Conservation (phyloP, 2,113 vertebrate species). For the Salvelinus namaycush region DNA sequence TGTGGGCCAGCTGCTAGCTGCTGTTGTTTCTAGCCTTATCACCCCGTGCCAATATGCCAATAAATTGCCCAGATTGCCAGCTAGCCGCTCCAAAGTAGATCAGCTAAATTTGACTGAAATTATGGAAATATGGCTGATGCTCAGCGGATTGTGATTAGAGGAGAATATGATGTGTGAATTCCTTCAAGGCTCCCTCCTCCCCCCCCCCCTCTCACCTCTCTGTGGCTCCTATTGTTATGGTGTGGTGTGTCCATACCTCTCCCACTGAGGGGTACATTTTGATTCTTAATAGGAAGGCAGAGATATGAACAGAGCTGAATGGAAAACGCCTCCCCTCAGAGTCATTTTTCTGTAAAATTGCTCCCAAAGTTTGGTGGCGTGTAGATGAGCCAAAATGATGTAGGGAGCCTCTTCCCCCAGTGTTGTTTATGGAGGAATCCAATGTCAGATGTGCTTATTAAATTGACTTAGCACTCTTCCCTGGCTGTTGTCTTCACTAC, state of each 20-base stretch:
- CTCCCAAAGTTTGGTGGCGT: slow-evolving; percentile 65
- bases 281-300: slow-evolving; percentile 74
- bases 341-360: slow-evolving; percentile 79
- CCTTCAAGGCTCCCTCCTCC: slow-evolving; percentile 57
- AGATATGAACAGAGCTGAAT: slow-evolving; percentile 70
- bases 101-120: slow-evolving; percentile 90
- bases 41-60: slow-evolving; percentile 98
- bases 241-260: slow-evolving; percentile 61
- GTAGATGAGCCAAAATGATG: slow-evolving; percentile 68
- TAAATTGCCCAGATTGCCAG: slow-evolving; percentile 99
- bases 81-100: slow-evolving; percentile 73
- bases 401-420: slow-evolving; percentile 56
- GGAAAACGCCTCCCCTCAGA: slow-evolving; percentile 65
- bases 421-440: slow-evolving; percentile 64
- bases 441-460: slow-evolving; percentile 77
- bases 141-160: slow-evolving; percentile 86
- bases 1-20: slow-evolving; percentile 92
- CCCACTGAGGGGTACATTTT: slow-evolving; percentile 65
- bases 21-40: slow-evolving; percentile 99
- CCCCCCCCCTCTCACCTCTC: slow-evolving; percentile 1
- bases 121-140: slow-evolving; percentile 86
- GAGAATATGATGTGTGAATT: slow-evolving; percentile 75
- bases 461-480: slow-evolving; percentile 68
- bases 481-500: slow-evolving; percentile 53
- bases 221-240: slow-evolving; percentile 28